Evolutionary conservation across 2,113 vertebrate genomes (phyloP).

Genomic region (Platycercus adscitus): DNA sequence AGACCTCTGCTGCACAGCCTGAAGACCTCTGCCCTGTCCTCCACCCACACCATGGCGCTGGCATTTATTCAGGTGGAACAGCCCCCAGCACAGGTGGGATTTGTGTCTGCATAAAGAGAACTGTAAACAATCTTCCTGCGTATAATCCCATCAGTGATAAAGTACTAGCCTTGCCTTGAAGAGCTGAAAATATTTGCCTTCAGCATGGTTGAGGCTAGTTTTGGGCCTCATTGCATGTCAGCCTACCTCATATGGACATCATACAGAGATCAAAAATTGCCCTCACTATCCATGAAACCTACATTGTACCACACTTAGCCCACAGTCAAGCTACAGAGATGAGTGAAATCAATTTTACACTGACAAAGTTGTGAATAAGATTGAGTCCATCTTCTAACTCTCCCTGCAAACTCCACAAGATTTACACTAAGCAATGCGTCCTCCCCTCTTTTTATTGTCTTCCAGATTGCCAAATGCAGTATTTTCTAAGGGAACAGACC

Average conservation of each 20-base stretch:
- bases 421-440: neutral
- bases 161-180: neutral
- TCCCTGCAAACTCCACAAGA: neutral
- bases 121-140: accelerated
- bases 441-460: neutral
- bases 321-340: neutral
- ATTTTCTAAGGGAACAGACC: neutral
- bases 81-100: accelerated
- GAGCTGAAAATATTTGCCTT: neutral
- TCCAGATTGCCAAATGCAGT: neutral
- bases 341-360: neutral
- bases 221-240: neutral
- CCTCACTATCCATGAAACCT: neutral
- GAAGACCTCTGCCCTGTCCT: neutral
- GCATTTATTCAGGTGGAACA: neutral
- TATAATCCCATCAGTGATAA: neutral
- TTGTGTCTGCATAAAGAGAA: neutral
- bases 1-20: neutral
- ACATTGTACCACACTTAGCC: neutral
- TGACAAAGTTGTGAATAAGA: neutral
- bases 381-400: neutral
- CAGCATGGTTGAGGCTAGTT: neutral
- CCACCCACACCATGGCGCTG: neutral
- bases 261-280: neutral
- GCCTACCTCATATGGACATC: neutral